Evolutionary conservation across 2,113 vertebrate species (phyloP), one percentile per base, ranked within the genome.

Genomic region (Dromaius novaehollandiae): DNA sequence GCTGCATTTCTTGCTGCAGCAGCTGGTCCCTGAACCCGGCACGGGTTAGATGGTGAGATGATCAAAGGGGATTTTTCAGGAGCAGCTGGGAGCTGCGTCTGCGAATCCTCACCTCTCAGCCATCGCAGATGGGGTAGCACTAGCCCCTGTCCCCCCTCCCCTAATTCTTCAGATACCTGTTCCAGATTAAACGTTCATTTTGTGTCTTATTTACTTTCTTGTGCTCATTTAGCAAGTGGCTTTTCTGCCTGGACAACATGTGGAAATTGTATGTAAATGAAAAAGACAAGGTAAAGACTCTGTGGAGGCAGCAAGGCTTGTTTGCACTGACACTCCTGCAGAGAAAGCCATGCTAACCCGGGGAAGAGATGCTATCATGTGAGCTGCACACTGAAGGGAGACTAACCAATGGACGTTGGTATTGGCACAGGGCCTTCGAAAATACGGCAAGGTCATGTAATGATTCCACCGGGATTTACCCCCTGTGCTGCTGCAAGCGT

Each of bases 401-500:
- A n/a, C 71, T 77, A 42, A 42, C 13, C 7, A 60, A 48, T 19
- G 82, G 61, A 26, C 21, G 50, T 34, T 85, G 63, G 6, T 3
- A 4, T 34, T 48, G 60, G n/a, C 56, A 48, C 0, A 1, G 2
- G 22, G 44, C 22, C 0, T 0, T 26, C 65, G 89, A 38, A 86
- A 89, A 77, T 0, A 7, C 36, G 51, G 66, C 82, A 66, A 61
- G 78, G 25, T 15, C 3, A 0, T 58, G 30, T 66, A 70, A 58
- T 82, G 77, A 46, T 86, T 74, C 40, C 55, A 55, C 34, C 10
- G 34, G 64, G 63, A 80, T 44, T 78, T 76, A 58, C 36, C 2
- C 0, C 25, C 0, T 2, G 75, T 46, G 79, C 85, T 80, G 38
- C 56, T 3, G 0, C 0, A 8, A 42, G 26, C 0, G 0, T 19